A percentile compares a stretch with the other conserved stretches of the same genome.
These are phyloP conservation scores for Bombus breviceps DNA, from an alignment of 1,140 invertebrate species.

Conservation along the genomic window DNA sequence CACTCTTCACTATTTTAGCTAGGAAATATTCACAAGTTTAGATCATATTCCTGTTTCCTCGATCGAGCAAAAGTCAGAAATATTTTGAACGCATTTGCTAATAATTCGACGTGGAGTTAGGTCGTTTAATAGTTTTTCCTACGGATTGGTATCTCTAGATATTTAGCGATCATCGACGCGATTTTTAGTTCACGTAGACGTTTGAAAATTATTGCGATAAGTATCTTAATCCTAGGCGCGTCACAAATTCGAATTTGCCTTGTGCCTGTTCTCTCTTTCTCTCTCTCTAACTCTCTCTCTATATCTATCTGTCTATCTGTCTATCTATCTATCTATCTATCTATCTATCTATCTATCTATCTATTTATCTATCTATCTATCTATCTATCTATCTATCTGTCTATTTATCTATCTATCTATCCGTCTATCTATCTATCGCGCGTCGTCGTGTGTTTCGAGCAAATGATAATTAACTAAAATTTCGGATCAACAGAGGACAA, in stretches of 20 bases:
- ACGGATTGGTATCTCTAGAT: background rate
- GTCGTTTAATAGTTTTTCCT: background rate
- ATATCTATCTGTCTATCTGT: too few relatives aligned
- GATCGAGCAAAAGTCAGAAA: background rate
- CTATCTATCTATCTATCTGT: too few relatives aligned
- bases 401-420: fast-evolving
- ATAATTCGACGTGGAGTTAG: background rate
- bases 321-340: fast-evolving
- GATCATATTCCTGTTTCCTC: background rate
- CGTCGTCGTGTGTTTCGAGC: background rate
- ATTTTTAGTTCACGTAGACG: background rate
- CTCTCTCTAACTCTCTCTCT: too few relatives aligned
- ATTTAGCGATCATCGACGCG: background rate
- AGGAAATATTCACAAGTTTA: background rate
- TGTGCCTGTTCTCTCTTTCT: background rate
- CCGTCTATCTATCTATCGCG: too few relatives aligned
- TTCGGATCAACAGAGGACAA: background rate
- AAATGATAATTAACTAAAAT: conserved; percentile 53
- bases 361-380: too few relatives aligned
- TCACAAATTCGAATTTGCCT: background rate
- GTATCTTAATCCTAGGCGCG: background rate
- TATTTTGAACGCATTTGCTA: background rate
- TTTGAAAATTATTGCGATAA: background rate
- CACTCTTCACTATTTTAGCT: too few relatives aligned
- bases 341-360: too few relatives aligned